Evolutionary conservation across 1,140 invertebrate genomes (phyloP).

Genomic region (Danaus melanippus): DNA sequence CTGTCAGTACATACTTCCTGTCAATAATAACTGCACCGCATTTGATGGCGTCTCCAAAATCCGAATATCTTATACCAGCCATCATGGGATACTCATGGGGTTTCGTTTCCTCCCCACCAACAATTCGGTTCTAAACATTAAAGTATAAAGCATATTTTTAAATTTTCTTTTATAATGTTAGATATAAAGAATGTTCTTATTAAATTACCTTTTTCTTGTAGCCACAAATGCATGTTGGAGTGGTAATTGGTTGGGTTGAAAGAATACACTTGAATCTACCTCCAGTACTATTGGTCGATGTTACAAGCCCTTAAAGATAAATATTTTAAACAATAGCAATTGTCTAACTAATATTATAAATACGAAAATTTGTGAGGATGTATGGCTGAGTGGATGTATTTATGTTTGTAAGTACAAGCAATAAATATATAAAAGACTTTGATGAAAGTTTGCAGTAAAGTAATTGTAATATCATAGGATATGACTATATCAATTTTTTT

Average conservation of each 20-base stretch:
- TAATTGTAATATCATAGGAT: no score
- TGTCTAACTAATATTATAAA: no score
- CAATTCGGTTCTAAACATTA: conserved; percentile 72
- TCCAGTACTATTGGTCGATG: conserved; percentile 41
- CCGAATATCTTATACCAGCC: conserved; percentile 72
- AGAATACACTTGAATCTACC: conserved; percentile 70
- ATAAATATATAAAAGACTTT: no score
- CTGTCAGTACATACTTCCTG: conserved; percentile 76
- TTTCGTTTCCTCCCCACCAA: conserved; percentile 73
- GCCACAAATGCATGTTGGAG: conserved; percentile 70
- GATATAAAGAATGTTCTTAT: not conserved
- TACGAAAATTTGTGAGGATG: no score
- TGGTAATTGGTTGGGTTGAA: conserved; percentile 31
- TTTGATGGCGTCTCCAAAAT: conserved; percentile 40
- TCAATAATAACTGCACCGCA: conserved; percentile 80
- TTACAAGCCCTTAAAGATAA: conserved; percentile 49
- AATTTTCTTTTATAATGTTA: no score
- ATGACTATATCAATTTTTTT: no score
- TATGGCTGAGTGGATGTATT: no score
- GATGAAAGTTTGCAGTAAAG: no score
- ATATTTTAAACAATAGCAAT: no score
- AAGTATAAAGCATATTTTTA: not conserved
- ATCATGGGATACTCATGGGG: conserved; percentile 80
- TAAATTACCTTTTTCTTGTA: conserved; percentile 70
- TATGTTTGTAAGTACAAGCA: no score